Percentiles rank a stretch among this genome's conserved stretches.
Conservation (phyloP, 1,140 invertebrate genomes). For the Drosophila chauvacae region DNA sequence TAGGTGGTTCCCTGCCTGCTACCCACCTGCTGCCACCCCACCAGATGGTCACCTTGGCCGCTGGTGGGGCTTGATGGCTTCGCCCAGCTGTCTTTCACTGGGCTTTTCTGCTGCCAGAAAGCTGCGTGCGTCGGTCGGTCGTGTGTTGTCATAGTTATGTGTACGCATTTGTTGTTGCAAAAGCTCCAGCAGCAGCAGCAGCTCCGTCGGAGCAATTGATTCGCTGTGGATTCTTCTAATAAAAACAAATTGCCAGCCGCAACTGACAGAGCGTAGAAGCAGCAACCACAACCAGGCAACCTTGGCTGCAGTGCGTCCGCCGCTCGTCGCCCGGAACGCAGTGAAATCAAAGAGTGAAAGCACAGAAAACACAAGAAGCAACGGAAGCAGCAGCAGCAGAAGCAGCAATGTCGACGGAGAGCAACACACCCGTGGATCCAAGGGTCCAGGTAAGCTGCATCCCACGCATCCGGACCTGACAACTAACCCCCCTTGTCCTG, state of each 20-base stretch:
- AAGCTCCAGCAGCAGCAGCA: constrained; percentile 42
- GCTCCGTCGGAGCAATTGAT: constrained; percentile 34
- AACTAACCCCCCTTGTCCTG: not conserved
- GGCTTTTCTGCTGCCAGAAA: constrained; percentile 29
- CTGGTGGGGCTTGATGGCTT: not conserved
- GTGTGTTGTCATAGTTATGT: constrained; percentile 66
- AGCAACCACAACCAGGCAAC: not conserved
- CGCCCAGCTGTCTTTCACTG: constrained; percentile 6
- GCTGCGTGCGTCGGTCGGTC: constrained; percentile 27
- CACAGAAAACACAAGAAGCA: constrained; percentile 4
- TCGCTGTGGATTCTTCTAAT: constrained; percentile 27
- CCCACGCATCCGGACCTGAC: not conserved
- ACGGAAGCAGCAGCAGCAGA: constrained; percentile 3
- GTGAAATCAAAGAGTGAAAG: constrained; percentile 7
- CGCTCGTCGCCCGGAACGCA: constrained; percentile 4
- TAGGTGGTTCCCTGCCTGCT: not conserved
- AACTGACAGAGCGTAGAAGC: constrained; percentile 15
- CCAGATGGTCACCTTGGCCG: constrained; percentile 13
- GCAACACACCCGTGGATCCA: constrained; percentile 85
- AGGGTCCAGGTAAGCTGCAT: constrained; percentile 79
- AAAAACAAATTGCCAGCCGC: constrained; percentile 38
- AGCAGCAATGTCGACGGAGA: constrained; percentile 77
- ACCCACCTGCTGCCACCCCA: not conserved
- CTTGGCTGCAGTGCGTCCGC: constrained; percentile 12
- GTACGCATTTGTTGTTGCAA: constrained; percentile 47